Conservation (phyloP, 2,888 invertebrate species). For the Amphipoea lucens region DNA sequence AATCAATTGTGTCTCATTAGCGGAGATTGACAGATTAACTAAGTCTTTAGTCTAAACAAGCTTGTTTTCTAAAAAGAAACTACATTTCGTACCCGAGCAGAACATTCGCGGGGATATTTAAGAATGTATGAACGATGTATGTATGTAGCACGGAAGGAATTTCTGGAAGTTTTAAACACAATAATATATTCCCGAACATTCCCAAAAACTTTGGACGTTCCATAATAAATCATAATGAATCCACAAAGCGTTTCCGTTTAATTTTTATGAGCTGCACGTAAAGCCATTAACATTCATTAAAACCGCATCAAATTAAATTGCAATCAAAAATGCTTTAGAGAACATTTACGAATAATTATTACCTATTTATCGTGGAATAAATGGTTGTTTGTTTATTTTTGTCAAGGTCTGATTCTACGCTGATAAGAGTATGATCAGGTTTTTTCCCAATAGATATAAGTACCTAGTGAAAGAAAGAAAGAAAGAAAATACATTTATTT, state of each 20-base stretch:
- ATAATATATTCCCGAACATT: background rate
- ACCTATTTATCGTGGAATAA: background rate
- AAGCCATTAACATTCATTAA: conserved; percentile 33
- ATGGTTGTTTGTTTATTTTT: background rate
- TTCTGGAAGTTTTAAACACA: background rate
- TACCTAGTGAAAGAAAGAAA: too few relatives aligned
- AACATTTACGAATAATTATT: conserved; percentile 24
- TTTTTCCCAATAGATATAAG: too few relatives aligned
- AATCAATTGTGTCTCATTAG: too few relatives aligned
- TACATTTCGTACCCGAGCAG: background rate
- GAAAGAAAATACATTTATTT: too few relatives aligned
- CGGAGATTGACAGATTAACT: background rate
- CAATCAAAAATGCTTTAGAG: conserved; percentile 28
- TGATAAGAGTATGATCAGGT: background rate
- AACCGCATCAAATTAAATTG: conserved; percentile 45
- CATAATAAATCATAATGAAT: conserved; percentile 27
- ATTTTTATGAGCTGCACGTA: conserved; percentile 3
- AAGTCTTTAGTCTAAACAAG: background rate
- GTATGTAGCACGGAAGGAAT: background rate
- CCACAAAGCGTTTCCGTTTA: conserved; percentile 5
- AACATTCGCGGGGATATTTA: background rate
- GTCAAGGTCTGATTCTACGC: background rate
- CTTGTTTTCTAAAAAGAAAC: background rate
- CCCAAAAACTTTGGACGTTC: background rate
- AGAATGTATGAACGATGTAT: background rate